Base-by-base conservation (phyloP, 2,113 vertebrate genomes). In the Larimichthys polyactis region DNA sequence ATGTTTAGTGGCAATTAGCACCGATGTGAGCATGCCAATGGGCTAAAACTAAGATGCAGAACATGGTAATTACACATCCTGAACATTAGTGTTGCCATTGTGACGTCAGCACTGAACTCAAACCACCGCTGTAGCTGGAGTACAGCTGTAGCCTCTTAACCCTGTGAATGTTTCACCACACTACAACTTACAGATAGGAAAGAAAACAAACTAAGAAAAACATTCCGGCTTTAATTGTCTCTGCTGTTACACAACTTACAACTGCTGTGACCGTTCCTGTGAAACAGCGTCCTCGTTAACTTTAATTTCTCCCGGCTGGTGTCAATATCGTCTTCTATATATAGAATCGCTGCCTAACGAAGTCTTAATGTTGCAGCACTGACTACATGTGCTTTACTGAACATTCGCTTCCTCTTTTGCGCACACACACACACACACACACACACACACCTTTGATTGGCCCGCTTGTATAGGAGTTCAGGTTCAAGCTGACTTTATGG, bases 401-500 rank as follows among this genome's bases (percentile, higher is more conserved):
- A 40, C 22, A 49, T 4, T 22, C 10, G 29, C 48, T 54, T 64
- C 32, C 15, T 63, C 19, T 54, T 43, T 16, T 27, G 1, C n/a
- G 9, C 65, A 51, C 24, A 57, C 65, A 49, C 52, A n/a, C 62
- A 59, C 62, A 55, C 52, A 66, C 68, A 67, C 58, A 79, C 58
- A 49, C 54, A 44, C 68, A 27, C 59, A 68, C 68, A 11, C 57
- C 4, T 74, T 66, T 52, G n/a, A 84, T 57, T n/a, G 55, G 20
- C 15, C 59, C 17, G 2, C 55, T 15, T 54, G 44, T 62, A 32
- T 24, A 70, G 12, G 36, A 68, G 60, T 15, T 20, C 44, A 58
- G 51, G 54, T 68, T 36, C 20, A 20, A 67, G 70, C 78, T 84
- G 85, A 84, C 83, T 81, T 2, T 22, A 77, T 89, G 85, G 74